These are phyloP conservation scores for Labia minor DNA, from an alignment of 2,888 invertebrate genomes.

Conservation along the genomic window DNA sequence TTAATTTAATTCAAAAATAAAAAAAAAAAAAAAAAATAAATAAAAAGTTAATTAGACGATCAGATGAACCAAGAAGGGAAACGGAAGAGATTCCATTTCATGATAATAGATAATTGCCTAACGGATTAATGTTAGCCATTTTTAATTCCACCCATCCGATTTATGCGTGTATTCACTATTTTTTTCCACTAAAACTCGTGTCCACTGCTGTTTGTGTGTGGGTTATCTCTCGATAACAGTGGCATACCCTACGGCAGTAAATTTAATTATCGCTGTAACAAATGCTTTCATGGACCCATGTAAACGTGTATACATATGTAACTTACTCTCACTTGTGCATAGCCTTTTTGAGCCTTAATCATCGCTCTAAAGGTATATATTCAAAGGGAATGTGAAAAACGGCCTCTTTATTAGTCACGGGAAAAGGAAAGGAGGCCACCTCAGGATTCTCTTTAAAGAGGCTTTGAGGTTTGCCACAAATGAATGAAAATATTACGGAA, in stretches of 20 bases:
- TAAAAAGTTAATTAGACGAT: not conserved
- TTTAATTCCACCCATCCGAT: not conserved
- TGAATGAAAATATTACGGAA: not conserved
- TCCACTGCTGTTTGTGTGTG: not conserved
- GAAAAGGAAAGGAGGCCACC: not conserved
- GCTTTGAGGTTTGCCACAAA: conserved; percentile 9
- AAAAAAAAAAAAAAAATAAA: too few species aligned
- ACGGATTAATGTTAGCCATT: conserved; percentile 8
- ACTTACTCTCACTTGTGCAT: not conserved
- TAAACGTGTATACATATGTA: conserved; percentile 13
- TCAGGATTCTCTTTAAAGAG: not conserved
- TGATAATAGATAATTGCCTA: conserved; percentile 13
- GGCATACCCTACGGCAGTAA: conserved; percentile 7
- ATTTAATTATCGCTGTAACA: conserved; percentile 13
- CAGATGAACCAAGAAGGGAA: not conserved
- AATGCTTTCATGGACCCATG: not conserved
- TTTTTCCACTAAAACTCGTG: not conserved
- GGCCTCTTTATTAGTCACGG: not conserved
- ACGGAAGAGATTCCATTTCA: not conserved
- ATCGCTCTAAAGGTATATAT: not conserved
- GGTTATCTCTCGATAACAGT: conserved; percentile 7
- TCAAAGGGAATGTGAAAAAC: not conserved
- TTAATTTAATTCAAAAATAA: not conserved
- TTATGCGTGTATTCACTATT: not conserved
- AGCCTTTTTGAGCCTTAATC: not conserved